Conservation (phyloP, 1,140 invertebrate genomes). For the Drosophila sucinea region DNA sequence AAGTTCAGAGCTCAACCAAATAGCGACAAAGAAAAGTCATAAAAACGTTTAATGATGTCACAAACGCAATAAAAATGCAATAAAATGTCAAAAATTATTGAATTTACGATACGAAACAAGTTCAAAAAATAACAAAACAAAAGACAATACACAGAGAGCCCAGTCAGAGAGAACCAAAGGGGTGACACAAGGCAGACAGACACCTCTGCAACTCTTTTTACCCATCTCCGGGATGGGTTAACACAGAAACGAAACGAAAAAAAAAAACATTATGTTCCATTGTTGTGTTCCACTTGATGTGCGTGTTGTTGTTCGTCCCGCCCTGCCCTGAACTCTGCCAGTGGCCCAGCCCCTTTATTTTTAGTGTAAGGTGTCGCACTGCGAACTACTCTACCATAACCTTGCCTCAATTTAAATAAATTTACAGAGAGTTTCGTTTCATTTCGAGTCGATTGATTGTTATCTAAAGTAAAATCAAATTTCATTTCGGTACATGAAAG, state of each 20-base stretch:
- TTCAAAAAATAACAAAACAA: slow-evolving; percentile 55
- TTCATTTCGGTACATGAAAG: slow-evolving; percentile 65
- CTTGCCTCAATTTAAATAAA: slow-evolving; percentile 72
- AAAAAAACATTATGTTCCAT: slow-evolving; percentile 67
- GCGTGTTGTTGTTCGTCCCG: slow-evolving; percentile 69
- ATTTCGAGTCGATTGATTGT: slow-evolving; percentile 66
- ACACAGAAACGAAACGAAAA: background rate
- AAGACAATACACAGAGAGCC: slow-evolving; percentile 40
- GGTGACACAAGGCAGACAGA: slow-evolving; percentile 42
- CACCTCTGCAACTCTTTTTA: slow-evolving; percentile 76
- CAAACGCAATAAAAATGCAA: slow-evolving; percentile 82
- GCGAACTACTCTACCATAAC: slow-evolving; percentile 75
- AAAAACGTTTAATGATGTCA: slow-evolving; percentile 83
- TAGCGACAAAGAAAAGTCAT: slow-evolving; percentile 80
- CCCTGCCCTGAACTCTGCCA: slow-evolving; percentile 49
- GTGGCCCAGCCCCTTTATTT: slow-evolving; percentile 24
- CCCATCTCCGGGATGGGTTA: slow-evolving; percentile 69
- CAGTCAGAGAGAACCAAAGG: slow-evolving; percentile 24
- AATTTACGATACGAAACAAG: slow-evolving; percentile 83
- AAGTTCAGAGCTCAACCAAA: slow-evolving; percentile 61
- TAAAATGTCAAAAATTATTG: slow-evolving; percentile 83
- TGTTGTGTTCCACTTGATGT: slow-evolving; percentile 67
- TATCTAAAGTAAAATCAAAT: slow-evolving; percentile 77
- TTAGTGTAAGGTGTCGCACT: slow-evolving; percentile 73
- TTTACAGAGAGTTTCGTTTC: slow-evolving; percentile 46